These are phyloP conservation scores for Meta bourneti DNA, from an alignment of 2,888 invertebrate species.

Conservation along the genomic window DNA sequence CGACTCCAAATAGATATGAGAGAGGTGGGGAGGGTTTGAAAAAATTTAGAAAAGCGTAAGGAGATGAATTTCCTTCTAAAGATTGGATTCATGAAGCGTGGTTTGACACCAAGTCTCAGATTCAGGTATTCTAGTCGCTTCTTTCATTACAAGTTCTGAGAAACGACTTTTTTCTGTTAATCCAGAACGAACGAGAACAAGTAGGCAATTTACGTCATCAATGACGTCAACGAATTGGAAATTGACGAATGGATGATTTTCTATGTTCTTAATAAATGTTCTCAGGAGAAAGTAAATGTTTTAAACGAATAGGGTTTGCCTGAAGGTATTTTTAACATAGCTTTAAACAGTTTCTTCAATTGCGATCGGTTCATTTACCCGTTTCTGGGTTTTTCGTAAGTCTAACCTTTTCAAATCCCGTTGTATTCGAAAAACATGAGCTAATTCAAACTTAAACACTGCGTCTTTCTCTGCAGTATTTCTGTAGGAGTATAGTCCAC, in stretches of 20 bases:
- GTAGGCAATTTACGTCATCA: neutral
- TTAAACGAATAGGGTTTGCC: too few species aligned
- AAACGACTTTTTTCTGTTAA: neutral
- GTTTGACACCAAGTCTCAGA: neutral
- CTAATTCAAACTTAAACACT: too few species aligned
- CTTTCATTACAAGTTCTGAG: neutral
- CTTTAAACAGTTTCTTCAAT: too few species aligned
- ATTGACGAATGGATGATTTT: neutral
- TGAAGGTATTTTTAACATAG: too few species aligned
- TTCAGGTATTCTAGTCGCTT: neutral
- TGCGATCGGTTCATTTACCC: too few species aligned
- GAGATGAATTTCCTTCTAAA: slow-evolving; percentile 16
- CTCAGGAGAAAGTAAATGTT: too few species aligned
- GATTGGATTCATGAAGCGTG: slow-evolving; percentile 9
- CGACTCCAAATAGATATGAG: slow-evolving; percentile 65
- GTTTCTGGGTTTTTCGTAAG: neutral
- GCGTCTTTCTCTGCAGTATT: too few species aligned
- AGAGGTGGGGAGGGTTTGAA: slow-evolving; percentile 52
- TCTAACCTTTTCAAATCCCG: too few species aligned
- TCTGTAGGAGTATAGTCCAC: too few species aligned
- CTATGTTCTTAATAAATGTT: too few species aligned
- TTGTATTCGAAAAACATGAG: too few species aligned
- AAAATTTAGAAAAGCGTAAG: slow-evolving; percentile 62
- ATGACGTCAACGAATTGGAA: neutral
- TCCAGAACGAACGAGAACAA: neutral